Conservation (phyloP, 2,113 vertebrate genomes). For the Erythrolamprus reginae region DNA sequence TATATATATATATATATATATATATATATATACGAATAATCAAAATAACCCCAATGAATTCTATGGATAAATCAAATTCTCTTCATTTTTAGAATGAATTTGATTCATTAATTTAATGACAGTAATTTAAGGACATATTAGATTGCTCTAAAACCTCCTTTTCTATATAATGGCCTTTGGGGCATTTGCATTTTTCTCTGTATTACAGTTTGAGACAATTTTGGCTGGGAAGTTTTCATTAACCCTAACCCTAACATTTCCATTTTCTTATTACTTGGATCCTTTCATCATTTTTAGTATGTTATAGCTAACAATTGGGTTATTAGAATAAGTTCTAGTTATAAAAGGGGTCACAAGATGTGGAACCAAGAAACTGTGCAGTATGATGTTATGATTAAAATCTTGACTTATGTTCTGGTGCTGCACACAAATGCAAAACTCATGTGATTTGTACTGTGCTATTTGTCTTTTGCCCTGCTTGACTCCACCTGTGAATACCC, state of each 20-base stretch:
- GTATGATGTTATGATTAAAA: background rate
- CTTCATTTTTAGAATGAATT: background rate
- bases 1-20: no score
- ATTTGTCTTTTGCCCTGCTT: background rate
- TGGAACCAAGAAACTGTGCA: background rate
- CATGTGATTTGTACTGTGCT: background rate
- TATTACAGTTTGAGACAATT: background rate
- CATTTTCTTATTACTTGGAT: background rate
- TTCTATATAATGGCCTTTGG: background rate
- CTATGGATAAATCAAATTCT: background rate
- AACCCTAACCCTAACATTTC: background rate
- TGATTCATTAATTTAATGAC: background rate
- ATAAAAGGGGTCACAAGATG: background rate
- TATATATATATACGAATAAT: no score
- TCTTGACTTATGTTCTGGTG: background rate
- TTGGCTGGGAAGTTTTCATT: background rate
- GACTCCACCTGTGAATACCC: background rate
- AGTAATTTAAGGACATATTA: background rate
- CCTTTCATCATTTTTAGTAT: background rate
- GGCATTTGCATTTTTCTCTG: background rate
- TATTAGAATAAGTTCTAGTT: background rate
- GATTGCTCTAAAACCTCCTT: background rate
- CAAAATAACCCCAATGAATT: background rate
- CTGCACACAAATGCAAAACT: background rate
- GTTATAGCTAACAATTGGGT: background rate